Percentiles rank a stretch among this genome's conserved stretches.
phyloP scores from a whole-genome alignment of 1,140 invertebrate genomes.

The Andrena cerasifolii region DNA sequence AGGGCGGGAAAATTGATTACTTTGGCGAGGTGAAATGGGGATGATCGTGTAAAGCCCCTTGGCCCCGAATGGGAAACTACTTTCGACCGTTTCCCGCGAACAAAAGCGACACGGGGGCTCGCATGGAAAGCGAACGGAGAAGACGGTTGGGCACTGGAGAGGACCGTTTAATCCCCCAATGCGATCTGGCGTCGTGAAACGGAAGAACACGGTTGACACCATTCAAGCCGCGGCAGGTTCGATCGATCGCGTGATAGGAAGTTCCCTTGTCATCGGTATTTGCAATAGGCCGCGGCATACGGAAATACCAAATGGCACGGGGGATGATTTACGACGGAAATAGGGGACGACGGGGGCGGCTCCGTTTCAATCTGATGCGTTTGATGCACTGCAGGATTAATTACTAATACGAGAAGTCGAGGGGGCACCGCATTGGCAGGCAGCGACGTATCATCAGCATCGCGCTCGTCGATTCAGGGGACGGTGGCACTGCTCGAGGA shows the following conservation, averaged over 20 bases:
- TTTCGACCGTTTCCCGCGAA: not conserved
- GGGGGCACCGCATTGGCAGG: constrained; percentile 1
- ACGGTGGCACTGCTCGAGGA: not conserved
- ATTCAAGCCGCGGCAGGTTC: constrained; percentile 31
- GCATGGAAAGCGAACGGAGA: not conserved
- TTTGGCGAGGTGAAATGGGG: not conserved
- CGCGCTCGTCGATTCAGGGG: constrained; percentile 21
- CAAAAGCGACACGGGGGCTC: not conserved
- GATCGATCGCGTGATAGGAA: constrained; percentile 69
- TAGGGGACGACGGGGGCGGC: constrained; percentile 51
- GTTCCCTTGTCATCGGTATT: constrained; percentile 67
- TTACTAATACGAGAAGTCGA: constrained; percentile 65
- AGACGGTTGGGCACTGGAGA: not conserved
- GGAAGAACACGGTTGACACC: constrained; percentile 59
- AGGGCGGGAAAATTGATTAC: not conserved
- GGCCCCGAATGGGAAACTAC: not conserved
- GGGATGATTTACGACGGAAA: constrained; percentile 63
- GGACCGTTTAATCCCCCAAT: constrained; percentile 31
- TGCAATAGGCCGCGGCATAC: constrained; percentile 61
- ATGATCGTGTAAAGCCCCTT: not conserved
- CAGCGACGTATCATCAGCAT: constrained; percentile 27
- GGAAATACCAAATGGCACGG: constrained; percentile 65
- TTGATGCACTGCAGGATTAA: constrained; percentile 63
- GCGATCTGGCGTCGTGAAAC: constrained; percentile 55
- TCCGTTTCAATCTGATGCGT: constrained; percentile 62